Evolutionary conservation across 2,797 vertebrate species (phyloP), one percentile per base, ranked within the genome.

Genomic region (Pipistrellus nathusii): DNA sequence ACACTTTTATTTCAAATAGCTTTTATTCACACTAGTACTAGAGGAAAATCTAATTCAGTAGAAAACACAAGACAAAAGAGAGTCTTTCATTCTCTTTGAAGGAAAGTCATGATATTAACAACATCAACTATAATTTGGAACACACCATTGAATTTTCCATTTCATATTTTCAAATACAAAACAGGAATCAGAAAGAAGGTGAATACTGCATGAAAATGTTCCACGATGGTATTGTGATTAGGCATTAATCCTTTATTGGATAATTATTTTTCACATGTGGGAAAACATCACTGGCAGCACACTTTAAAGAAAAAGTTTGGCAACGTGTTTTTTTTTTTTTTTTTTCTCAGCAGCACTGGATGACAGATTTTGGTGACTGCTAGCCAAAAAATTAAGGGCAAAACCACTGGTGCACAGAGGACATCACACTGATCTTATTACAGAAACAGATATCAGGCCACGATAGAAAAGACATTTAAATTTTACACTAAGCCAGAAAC

Each of bases 11-110:
- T 98, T 98, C 98, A 98, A 98, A 98, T 97, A 97, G 94, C 88
- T 97, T 98, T 98, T 98, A 98, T 98, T 98, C 96, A 97, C 96
- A 97, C 96, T 97, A 96, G 95, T 96, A 98, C 98, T 97, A 97
- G 97, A 98, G 92, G 97, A 98, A 97, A 97, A 97, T 96, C 97
- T 98, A 98, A 98, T 97, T 98, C 97, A 97, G 97, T 98, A 98
- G 96, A 98, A 98, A 98, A 98, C 97, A 98, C 97, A 96, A 97
- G 97, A 98, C 97, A 97, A 97, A 97, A 96, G 66, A 59, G 85
- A 84, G 95, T 96, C 91, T 94, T 95, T 96, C 90, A 97, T 93
- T 96, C 96, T 51, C 5, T 93, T 57, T 53, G 51, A 96, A 92
- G 96, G 94, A 97, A 94, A 95, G 84, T 96, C 85, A 95, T 96